Evolutionary conservation across 1,140 invertebrate genomes (phyloP).

Genomic region (Ips nitidus): DNA sequence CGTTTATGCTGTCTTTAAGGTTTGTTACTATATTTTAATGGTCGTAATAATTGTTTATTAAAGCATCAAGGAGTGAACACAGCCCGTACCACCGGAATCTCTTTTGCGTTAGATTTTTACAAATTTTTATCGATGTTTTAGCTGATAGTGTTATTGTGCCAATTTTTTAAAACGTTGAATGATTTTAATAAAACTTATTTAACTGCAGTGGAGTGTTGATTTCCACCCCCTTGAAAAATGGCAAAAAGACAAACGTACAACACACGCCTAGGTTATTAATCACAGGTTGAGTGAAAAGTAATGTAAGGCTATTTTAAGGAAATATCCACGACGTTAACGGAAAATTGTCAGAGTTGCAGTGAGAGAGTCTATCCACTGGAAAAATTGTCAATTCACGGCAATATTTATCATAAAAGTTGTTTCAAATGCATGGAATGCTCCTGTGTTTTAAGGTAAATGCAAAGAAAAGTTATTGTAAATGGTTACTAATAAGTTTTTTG

Average conservation of each 20-base stretch:
- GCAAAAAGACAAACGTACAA: constrained; percentile 18
- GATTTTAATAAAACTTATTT: constrained; percentile 33
- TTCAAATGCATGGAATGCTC: constrained; percentile 80
- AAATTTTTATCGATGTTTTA: not conserved
- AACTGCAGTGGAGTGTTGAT: constrained; percentile 5
- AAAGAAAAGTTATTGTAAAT: not conserved
- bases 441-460: constrained; percentile 68
- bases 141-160: constrained; percentile 16
- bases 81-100: too few species aligned
- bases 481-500: not conserved
- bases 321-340: constrained; percentile 55
- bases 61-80: too few species aligned
- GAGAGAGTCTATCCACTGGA: constrained; percentile 80
- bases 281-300: not conserved
- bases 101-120: too few species aligned
- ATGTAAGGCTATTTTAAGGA: constrained; percentile 24
- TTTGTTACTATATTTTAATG: too few species aligned
- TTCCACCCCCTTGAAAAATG: not conserved
- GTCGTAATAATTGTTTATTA: too few species aligned
- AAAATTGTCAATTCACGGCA: constrained; percentile 75
- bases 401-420: constrained; percentile 75
- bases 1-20: too few species aligned
- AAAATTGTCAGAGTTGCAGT: constrained; percentile 71
- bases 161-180: constrained; percentile 37
- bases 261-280: not conserved